Evolutionary conservation across 2,888 invertebrate species (phyloP).

Genomic region (Drosophila ezoana): DNA sequence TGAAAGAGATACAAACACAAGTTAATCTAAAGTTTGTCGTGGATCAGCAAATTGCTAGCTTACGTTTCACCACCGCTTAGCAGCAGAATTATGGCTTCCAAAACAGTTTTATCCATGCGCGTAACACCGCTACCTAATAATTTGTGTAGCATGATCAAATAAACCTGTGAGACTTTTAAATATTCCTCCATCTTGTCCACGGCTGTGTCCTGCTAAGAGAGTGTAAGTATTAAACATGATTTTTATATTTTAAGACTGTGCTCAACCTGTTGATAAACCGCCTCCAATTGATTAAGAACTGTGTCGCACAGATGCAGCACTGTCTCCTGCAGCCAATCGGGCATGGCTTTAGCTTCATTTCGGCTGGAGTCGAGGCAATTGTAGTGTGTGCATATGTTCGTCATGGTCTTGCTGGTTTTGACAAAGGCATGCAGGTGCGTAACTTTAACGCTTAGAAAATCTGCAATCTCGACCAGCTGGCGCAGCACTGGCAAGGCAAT

Average conservation of each 20-base stretch:
- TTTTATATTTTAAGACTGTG: not conserved
- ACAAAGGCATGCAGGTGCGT: conserved; percentile 47
- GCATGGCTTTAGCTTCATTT: not conserved
- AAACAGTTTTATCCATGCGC: conserved; percentile 74
- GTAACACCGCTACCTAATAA: conserved; percentile 40
- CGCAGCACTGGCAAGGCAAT: conserved; percentile 49
- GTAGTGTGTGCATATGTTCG: conserved; percentile 55
- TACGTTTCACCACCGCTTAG: conserved; percentile 43
- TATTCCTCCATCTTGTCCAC: conserved; percentile 58
- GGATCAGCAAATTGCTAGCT: not conserved
- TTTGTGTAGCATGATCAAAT: conserved; percentile 63
- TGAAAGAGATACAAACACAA: conserved; percentile 14
- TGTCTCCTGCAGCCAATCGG: conserved; percentile 58
- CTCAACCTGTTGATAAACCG: conserved; percentile 38
- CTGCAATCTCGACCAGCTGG: conserved; percentile 52
- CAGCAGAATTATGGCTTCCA: conserved; percentile 38
- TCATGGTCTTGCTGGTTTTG: conserved; percentile 66
- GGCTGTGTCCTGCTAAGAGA: conserved; percentile 42
- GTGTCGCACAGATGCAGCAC: conserved; percentile 53
- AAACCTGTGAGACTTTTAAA: conserved; percentile 60
- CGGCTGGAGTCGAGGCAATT: not conserved
- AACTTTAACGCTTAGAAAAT: conserved; percentile 25
- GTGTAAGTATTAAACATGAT: not conserved
- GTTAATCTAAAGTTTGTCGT: not conserved
- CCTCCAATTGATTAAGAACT: conserved; percentile 47